Percentiles rank a stretch among this genome's conserved stretches.
These are phyloP conservation scores for Mus caroli DNA, from an alignment of 2,797 vertebrate species.

Conservation along the genomic window DNA sequence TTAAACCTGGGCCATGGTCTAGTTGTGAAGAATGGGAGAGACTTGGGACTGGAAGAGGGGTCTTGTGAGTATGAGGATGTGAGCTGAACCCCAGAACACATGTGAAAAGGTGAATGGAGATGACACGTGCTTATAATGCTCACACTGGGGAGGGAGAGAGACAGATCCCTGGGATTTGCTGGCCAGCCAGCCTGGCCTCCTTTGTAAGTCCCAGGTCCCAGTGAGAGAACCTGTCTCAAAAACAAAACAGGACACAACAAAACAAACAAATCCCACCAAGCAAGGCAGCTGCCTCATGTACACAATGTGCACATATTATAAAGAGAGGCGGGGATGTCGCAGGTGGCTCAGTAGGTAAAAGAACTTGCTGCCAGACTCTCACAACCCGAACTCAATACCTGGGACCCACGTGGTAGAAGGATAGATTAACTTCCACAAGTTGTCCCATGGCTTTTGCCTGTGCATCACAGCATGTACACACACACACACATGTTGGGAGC, in stretches of 20 bases:
- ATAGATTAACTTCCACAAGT: not conserved
- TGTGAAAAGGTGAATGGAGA: not conserved
- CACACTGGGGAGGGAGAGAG: not conserved
- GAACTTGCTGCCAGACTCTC: not conserved
- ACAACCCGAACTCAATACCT: too few relatives aligned
- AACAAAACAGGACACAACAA: not conserved
- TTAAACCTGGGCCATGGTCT: not conserved
- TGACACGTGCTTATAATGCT: not conserved
- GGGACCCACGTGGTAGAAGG: not conserved
- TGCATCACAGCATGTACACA: not conserved
- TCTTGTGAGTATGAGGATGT: not conserved
- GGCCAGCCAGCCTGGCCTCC: not conserved
- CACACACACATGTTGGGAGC: too few relatives aligned
- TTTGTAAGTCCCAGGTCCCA: not conserved
- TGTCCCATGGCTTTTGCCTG: not conserved
- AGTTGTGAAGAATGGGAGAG: not conserved
- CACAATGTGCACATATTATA: not conserved
- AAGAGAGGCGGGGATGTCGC: not conserved
- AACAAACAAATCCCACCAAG: not conserved
- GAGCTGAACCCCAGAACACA: too few relatives aligned
- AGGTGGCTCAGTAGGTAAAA: not conserved
- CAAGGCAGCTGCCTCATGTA: not conserved
- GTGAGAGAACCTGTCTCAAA: not conserved
- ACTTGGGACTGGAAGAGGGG: not conserved
- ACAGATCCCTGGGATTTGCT: not conserved